phyloP scores from a whole-genome alignment of 1,140 invertebrate genomes.

The Arctopsyche grandis region DNA sequence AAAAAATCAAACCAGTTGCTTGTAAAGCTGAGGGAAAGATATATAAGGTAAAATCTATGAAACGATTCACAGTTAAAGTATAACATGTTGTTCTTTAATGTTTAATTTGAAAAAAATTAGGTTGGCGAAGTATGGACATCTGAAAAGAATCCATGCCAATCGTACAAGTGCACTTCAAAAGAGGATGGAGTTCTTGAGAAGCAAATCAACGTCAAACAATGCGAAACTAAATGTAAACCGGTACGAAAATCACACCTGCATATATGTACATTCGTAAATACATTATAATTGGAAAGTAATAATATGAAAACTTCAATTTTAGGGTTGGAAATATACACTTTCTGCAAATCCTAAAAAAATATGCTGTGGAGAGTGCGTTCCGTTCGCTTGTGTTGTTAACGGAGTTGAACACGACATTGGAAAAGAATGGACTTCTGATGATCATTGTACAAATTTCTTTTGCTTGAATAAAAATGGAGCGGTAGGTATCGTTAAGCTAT shows the following conservation, averaged over 20 bases:
- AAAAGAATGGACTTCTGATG: constrained; percentile 68
- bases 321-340: constrained; percentile 50
- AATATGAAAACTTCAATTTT: background rate
- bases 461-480: constrained; percentile 67
- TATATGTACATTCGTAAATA: background rate
- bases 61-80: background rate
- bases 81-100: background rate
- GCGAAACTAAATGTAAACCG: constrained; percentile 56
- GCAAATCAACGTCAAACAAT: constrained; percentile 60
- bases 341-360: constrained; percentile 47
- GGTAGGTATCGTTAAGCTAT: constrained; percentile 56
- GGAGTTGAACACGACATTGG: constrained; percentile 65
- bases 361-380: constrained; percentile 75
- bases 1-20: constrained; percentile 55
- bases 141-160: constrained; percentile 66
- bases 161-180: constrained; percentile 64
- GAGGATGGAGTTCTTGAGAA: constrained; percentile 61
- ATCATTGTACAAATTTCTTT: constrained; percentile 70
- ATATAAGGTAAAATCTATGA: constrained; percentile 44
- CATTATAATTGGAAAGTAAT: background rate
- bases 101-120: background rate
- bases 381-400: constrained; percentile 70
- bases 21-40: constrained; percentile 56
- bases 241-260: constrained; percentile 1
- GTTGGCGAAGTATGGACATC: constrained; percentile 56